A percentile compares a stretch with the other conserved stretches of the same genome.
Conservation (phyloP, 2,797 vertebrate species). For the Acanthornis magna region DNA sequence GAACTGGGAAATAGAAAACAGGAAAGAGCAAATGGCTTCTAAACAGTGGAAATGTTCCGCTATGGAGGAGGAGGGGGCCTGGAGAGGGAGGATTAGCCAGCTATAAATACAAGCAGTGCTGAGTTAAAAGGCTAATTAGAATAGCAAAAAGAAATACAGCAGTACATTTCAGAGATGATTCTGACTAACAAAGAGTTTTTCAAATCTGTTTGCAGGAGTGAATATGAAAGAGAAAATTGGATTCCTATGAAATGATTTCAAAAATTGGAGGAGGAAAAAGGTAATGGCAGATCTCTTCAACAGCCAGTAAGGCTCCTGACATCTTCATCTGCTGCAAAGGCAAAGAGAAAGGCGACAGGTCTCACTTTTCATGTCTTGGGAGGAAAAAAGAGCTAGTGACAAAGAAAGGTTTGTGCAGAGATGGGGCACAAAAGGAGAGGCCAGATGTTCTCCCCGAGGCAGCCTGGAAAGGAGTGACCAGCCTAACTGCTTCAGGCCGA, state of each 20-base stretch:
- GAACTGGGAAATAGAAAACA: slow-evolving; percentile 41
- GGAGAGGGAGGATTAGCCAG: slow-evolving; percentile 50
- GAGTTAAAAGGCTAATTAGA: slow-evolving; percentile 69
- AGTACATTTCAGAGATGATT: slow-evolving; percentile 55
- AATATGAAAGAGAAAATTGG: slow-evolving; percentile 39
- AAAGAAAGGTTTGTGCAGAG: neutral
- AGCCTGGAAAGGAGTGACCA: neutral
- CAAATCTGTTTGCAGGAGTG: slow-evolving; percentile 58
- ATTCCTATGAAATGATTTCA: slow-evolving; percentile 39
- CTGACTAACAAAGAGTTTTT: slow-evolving; percentile 50
- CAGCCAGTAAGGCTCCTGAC: slow-evolving; percentile 16
- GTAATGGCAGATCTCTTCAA: slow-evolving; percentile 43
- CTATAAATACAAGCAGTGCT: slow-evolving; percentile 65
- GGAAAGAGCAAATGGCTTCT: slow-evolving; percentile 30
- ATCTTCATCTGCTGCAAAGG: slow-evolving; percentile 43
- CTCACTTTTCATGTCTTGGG: neutral
- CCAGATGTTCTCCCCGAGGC: neutral
- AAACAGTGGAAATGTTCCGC: slow-evolving; percentile 17
- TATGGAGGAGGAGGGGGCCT: slow-evolving; percentile 44
- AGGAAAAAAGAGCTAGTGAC: neutral
- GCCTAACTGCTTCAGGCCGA: neutral
- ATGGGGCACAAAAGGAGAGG: neutral
- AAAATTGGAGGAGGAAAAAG: slow-evolving; percentile 49
- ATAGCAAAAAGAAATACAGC: slow-evolving; percentile 62
- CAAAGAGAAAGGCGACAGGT: neutral